Conservation (phyloP, 2,797 vertebrate genomes). For the Apogon hyalosoma region DNA sequence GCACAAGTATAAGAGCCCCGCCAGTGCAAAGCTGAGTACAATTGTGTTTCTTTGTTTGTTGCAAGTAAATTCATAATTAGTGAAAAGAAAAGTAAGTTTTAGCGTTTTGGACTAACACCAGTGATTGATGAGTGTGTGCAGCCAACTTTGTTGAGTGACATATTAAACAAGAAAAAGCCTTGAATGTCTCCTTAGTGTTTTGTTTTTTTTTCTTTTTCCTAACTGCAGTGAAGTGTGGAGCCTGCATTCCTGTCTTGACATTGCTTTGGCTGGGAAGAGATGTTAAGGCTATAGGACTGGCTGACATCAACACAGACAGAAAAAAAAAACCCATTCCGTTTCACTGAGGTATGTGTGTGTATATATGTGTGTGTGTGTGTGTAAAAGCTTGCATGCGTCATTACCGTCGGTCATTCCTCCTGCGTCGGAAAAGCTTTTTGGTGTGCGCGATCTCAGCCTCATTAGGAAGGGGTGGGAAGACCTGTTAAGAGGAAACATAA, state of each 20-base stretch:
- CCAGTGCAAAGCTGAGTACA: conserved; percentile 26
- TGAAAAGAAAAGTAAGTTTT: background rate
- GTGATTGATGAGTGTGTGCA: conserved; percentile 21
- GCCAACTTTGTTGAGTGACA: conserved; percentile 27
- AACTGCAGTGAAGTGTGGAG: conserved; percentile 52
- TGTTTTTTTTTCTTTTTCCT: conserved; percentile 38
- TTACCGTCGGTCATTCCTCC: conserved; percentile 94
- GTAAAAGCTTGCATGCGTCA: conserved; percentile 27
- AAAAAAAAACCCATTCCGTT: conserved; percentile 50
- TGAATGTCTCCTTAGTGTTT: conserved; percentile 31
- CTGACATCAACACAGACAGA: conserved; percentile 52
- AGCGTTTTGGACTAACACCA: conserved; percentile 11
- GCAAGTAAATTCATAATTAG: conserved; percentile 22
- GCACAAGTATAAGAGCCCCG: conserved; percentile 52
- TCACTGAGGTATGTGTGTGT: conserved; percentile 37
- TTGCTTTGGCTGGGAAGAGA: conserved; percentile 61
- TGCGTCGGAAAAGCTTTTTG: conserved; percentile 96
- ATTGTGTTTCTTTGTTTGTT: conserved; percentile 26
- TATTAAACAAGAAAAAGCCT: conserved; percentile 42
- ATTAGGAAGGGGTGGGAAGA: conserved; percentile 91
- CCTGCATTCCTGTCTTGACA: conserved; percentile 69
- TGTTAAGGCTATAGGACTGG: conserved; percentile 56
- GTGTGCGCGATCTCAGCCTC: conserved; percentile 97
- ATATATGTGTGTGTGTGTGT: conserved; percentile 15
- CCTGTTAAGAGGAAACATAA: conserved; percentile 80